A percentile compares a stretch with the other conserved stretches of the same genome.
Conservation (phyloP, 2,888 invertebrate genomes). For the Oasisia sp. region DNA sequence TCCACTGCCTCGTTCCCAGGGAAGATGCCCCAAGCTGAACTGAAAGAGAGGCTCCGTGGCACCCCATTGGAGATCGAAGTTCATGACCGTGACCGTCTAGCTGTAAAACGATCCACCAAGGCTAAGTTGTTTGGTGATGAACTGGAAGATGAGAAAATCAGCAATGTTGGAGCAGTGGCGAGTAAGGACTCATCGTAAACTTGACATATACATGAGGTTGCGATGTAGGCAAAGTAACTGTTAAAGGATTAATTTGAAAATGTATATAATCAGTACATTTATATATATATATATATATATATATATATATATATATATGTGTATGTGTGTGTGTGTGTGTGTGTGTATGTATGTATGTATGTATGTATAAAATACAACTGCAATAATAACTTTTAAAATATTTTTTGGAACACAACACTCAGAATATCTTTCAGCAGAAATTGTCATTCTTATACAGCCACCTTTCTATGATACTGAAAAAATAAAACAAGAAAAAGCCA, state of each 20-base stretch:
- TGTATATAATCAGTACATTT: not conserved
- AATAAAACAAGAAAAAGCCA: not conserved
- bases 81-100: slow-evolving; percentile 62
- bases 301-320: no score
- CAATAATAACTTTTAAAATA: not conserved
- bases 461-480: not conserved
- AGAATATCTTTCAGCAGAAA: not conserved
- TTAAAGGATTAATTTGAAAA: not conserved
- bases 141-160: slow-evolving; percentile 64
- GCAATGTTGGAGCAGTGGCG: slow-evolving; percentile 63
- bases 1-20: slow-evolving; percentile 43
- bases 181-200: slow-evolving; percentile 47
- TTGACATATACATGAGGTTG: not conserved
- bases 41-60: slow-evolving; percentile 60
- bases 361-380: not conserved
- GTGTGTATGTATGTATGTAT: no score
- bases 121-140: slow-evolving; percentile 64
- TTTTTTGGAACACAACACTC: not conserved
- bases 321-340: no score
- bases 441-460: not conserved
- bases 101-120: slow-evolving; percentile 52
- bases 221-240: not conserved
- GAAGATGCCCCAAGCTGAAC: slow-evolving; percentile 55
- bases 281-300: not conserved
- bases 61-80: slow-evolving; percentile 62